phyloP scores from a whole-genome alignment of 2,797 vertebrate species.

The Chromis chromis region DNA sequence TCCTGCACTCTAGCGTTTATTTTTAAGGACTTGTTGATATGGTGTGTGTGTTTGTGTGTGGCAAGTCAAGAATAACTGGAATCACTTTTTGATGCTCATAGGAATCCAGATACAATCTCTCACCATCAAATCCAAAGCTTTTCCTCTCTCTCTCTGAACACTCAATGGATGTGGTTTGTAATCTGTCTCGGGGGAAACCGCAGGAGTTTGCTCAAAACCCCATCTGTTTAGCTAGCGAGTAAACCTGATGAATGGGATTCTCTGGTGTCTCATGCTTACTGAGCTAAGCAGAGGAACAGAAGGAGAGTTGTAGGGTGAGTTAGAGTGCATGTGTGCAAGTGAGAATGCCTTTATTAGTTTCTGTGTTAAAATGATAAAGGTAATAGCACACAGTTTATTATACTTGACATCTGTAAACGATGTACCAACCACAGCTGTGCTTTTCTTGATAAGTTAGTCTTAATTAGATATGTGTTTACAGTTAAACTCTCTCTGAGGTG shows the following conservation, averaged over 20 bases:
- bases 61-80: slow-evolving; percentile 16
- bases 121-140: slow-evolving; percentile 35
- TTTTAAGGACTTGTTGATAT: not conserved
- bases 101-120: slow-evolving; percentile 40
- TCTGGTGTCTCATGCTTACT: slow-evolving; percentile 68
- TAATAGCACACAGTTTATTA: not conserved
- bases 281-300: slow-evolving; percentile 61
- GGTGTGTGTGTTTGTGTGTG: not conserved
- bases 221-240: slow-evolving; percentile 77
- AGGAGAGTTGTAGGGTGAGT: slow-evolving; percentile 53
- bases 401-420: not conserved
- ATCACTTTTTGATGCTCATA: slow-evolving; percentile 29
- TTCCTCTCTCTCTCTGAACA: slow-evolving; percentile 30
- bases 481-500: not conserved
- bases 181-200: slow-evolving; percentile 68
- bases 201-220: slow-evolving; percentile 77
- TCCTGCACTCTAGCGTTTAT: not conserved
- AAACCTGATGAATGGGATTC: slow-evolving; percentile 79
- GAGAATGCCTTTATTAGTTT: slow-evolving; percentile 27
- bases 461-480: not conserved
- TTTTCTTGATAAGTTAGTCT: not conserved
- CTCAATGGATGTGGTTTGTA: slow-evolving; percentile 68
- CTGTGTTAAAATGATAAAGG: slow-evolving; percentile 32
- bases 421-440: not conserved
- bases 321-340: slow-evolving; percentile 22